Base-by-base conservation (phyloP, 2,888 invertebrate species). In the Notocelia uddmanniana region DNA sequence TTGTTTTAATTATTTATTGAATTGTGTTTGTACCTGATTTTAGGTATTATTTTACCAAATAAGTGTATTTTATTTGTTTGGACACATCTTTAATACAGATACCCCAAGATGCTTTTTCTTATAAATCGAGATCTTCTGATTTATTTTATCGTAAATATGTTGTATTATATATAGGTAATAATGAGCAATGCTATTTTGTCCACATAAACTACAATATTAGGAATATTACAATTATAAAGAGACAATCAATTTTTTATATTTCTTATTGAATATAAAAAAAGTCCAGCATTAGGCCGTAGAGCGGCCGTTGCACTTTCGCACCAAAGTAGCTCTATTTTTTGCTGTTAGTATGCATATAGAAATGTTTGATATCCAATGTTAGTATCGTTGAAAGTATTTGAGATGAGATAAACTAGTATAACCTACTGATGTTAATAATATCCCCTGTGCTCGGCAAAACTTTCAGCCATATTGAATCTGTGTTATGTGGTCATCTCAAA, bases 11-110 rank as follows among this genome's bases (percentile, higher is more conserved):
- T 52, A 11, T 45, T 19, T 21, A 21, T n/a, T 55, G 41, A 48
- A 45, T 45, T 45, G 31, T 62, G 45, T 69, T 55, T 34, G 69
- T 69, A 69, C 69, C 69, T 62, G 62, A 62, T 62, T 23, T 55
- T 55, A 64, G 64, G 62, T 69, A 62, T 54, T 69, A 55, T 62
- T 69, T 62, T 54, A 50, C 21, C n/a, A 34, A 37, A n/a, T 15
- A 18, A 9, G 23, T 55, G 23, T n/a, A 5, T 26, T 62, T n/a
- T 21, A 18, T 26, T 48, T 48, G n/a, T 62, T 11, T n/a, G 0
- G n/a, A 62, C 13, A 26, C 6, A 18, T 48, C 26, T 8, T 13
- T 60, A 6, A 60, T 48, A 41, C 41, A 45, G n/a, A 26, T 26
- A 21, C 50, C 31, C 19, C 13, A 31, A 41, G 23, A 62, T 26